phyloP scores from a whole-genome alignment of 2,888 invertebrate species.

The Zelleria hepariella region DNA sequence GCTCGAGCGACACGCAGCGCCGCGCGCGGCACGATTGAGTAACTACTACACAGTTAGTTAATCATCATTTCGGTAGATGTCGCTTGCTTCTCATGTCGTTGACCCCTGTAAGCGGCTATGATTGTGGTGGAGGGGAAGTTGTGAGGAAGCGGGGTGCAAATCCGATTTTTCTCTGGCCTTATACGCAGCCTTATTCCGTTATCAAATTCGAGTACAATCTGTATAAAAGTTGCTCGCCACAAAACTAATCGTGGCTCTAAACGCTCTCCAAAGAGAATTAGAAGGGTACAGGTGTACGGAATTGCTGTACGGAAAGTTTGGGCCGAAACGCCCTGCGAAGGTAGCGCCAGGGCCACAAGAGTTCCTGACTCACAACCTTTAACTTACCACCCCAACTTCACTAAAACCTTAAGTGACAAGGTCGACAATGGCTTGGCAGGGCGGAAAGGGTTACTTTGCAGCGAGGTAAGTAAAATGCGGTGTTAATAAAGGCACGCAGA shows the following conservation, averaged over 20 bases:
- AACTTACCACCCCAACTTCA: background rate
- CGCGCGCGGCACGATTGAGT: no score
- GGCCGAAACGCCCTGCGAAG: background rate
- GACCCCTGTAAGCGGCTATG: no score
- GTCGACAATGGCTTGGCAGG: background rate
- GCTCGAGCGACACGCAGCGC: no score
- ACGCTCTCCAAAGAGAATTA: conserved; percentile 24
- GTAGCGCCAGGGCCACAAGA: background rate
- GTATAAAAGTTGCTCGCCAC: no score
- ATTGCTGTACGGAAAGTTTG: conserved; percentile 10
- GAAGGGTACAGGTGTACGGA: conserved; percentile 29
- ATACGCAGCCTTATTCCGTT: no score
- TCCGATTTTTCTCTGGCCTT: no score
- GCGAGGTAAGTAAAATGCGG: conserved; percentile 2
- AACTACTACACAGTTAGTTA: no score
- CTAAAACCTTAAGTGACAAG: background rate
- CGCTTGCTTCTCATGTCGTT: no score
- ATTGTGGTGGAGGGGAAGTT: no score
- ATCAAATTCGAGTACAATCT: no score
- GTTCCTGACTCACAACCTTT: background rate
- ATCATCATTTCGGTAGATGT: no score
- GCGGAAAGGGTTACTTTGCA: background rate
- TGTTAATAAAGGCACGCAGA: conserved; percentile 7
- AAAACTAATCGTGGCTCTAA: background rate
- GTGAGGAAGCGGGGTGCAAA: no score